phyloP scores from a whole-genome alignment of 2,888 invertebrate species.

The Exocentrus adspersus region DNA sequence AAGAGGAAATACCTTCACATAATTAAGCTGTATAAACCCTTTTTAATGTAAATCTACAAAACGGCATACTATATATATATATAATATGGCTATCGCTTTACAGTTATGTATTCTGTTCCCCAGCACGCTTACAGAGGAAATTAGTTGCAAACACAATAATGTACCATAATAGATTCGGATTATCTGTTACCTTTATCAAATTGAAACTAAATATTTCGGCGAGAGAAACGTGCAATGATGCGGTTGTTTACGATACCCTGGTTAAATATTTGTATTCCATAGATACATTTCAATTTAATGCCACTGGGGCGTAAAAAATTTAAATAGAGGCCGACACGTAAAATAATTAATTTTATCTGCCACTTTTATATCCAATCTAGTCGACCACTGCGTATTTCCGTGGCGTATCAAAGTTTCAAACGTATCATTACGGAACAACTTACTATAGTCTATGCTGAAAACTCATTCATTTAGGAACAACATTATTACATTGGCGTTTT shows the following conservation, averaged over 20 bases:
- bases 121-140: conserved; percentile 3
- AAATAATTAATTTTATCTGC: too few relatives aligned
- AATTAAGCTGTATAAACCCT: neutral
- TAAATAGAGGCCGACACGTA: too few relatives aligned
- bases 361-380: too few relatives aligned
- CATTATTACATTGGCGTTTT: too few relatives aligned
- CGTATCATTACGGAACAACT: too few relatives aligned
- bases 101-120: conserved; percentile 11
- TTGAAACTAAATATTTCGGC: conserved; percentile 12
- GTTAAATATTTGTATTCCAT: too few relatives aligned
- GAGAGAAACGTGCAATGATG: neutral
- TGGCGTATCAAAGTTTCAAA: too few relatives aligned
- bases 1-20: conserved; percentile 12
- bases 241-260: neutral
- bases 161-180: conserved; percentile 10
- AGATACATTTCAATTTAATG: too few relatives aligned
- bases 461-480: too few relatives aligned
- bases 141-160: conserved; percentile 13
- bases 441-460: too few relatives aligned
- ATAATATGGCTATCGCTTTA: conserved; percentile 6
- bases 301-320: too few relatives aligned
- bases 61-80: neutral
- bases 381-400: too few relatives aligned
- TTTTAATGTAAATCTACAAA: conserved; percentile 4
- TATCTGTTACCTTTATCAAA: conserved; percentile 14